Percentiles rank a stretch among this genome's conserved stretches.
These are phyloP conservation scores for Drosophila ogumai DNA, from an alignment of 1,140 invertebrate species.

Conservation along the genomic window DNA sequence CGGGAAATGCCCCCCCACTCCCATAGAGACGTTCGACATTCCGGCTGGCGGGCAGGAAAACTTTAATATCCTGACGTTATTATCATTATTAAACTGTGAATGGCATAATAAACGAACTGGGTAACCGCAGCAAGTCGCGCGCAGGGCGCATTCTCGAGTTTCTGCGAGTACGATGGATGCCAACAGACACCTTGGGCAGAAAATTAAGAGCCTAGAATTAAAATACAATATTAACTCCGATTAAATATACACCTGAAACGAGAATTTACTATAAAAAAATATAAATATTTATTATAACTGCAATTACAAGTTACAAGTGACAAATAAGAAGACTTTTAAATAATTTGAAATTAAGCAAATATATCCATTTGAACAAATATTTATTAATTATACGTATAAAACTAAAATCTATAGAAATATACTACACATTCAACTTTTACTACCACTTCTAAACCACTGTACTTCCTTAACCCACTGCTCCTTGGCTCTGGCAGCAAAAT, in stretches of 20 bases:
- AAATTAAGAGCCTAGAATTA: background rate
- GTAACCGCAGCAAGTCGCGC: constrained; percentile 63
- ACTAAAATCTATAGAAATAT: too few species aligned
- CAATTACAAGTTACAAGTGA: too few species aligned
- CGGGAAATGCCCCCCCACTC: background rate
- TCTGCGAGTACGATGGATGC: constrained; percentile 41
- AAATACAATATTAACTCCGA: background rate
- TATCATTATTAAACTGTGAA: constrained; percentile 83
- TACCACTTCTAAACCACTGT: too few species aligned
- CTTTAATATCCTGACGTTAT: constrained; percentile 82
- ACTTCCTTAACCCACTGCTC: constrained; percentile 28
- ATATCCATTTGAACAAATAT: too few species aligned
- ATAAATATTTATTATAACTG: background rate
- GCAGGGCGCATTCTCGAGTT: constrained; percentile 38
- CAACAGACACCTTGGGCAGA: background rate
- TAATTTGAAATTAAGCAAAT: too few species aligned
- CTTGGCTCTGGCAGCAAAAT: constrained; percentile 38
- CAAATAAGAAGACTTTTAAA: too few species aligned
- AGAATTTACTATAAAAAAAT: background rate
- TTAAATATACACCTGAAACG: too few species aligned
- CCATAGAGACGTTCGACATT: constrained; percentile 40
- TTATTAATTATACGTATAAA: too few species aligned
- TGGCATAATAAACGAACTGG: constrained; percentile 81
- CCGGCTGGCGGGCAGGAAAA: constrained; percentile 68
- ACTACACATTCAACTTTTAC: too few species aligned